Base-by-base conservation (phyloP, 2,797 vertebrate species). In the Jordanella pulchra region DNA sequence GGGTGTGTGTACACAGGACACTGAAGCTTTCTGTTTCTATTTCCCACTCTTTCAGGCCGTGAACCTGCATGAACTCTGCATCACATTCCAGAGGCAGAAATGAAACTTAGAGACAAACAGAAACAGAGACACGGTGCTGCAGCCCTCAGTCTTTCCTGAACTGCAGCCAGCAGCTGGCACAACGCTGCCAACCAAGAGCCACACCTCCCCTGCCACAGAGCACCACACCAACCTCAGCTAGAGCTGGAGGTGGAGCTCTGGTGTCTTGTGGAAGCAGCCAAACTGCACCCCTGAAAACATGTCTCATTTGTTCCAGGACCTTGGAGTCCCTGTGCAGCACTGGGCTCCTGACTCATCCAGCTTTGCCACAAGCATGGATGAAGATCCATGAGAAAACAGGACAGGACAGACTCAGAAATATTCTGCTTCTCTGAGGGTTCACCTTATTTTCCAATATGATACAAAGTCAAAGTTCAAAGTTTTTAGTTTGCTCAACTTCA, bases 21-120 rank as follows among this genome's bases (percentile, higher is more conserved):
- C 65, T 84, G 79, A 56, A 14, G 18, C 58, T 56, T 84, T 84
- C 73, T 85, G 81, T 87, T 78, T 78, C 76, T 75, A 32, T 78
- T 82, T 79, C 81, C 44, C 61, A 39, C 48, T 73, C 7, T 45
- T 28, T 10, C 53, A 18, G 47, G 28, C 14, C 11, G 5, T 64
- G 79, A 79, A 85, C 86, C 42, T 45, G 47, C 42, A 54, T 71
- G 78, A 86, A 65, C 83, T 69, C 61, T 65, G 27, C 11, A 61
- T 48, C 27, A 55, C 55, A 65, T 47, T 44, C 32, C 58, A n/a
- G 21, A 32, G 3, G 3, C 27, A 68, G 69, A 80, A 84, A 71
- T 1, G 68, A 85, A 79, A 80, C 58, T 72, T 0, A 67, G 35
- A 65, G n/a, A 32, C 53, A 0, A 55, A 64, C 48, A 73, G 64